These are phyloP conservation scores for Potorous gilbertii DNA, from an alignment of 2,797 vertebrate species.

Conservation along the genomic window DNA sequence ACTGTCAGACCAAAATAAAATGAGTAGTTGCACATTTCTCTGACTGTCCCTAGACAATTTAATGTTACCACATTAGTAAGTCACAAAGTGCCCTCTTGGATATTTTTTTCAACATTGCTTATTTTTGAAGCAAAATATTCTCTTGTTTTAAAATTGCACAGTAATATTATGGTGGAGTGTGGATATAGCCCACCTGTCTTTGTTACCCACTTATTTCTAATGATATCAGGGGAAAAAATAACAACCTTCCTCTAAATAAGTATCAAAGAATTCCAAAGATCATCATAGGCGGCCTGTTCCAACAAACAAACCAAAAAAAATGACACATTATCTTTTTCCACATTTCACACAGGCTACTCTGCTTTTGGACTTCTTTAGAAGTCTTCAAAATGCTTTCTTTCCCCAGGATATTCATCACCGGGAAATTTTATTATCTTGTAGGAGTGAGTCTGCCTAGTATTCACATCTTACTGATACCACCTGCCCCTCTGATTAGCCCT, in stretches of 20 bases:
- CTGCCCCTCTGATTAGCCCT: not conserved
- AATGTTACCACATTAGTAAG: constrained; percentile 2
- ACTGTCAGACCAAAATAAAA: not conserved
- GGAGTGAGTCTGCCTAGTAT: not conserved
- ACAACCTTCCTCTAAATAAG: constrained; percentile 33
- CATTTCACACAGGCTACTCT: not conserved
- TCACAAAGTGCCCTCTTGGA: not conserved
- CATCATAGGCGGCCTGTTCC: not conserved
- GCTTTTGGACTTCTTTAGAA: not conserved
- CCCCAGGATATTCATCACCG: not conserved
- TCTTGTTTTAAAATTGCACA: not conserved
- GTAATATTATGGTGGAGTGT: not conserved
- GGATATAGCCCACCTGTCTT: not conserved
- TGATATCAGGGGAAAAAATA: constrained; percentile 1
- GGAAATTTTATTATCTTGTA: not conserved
- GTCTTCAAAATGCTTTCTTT: not conserved
- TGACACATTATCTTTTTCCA: not conserved
- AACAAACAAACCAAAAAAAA: constrained; percentile 17
- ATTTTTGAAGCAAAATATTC: constrained; percentile 16
- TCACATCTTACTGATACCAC: not conserved
- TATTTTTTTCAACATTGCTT: not conserved
- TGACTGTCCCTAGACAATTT: constrained; percentile 4
- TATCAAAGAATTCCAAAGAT: constrained; percentile 19
- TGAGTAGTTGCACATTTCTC: not conserved
- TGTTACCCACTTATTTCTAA: not conserved